Evolutionary conservation across 2,888 invertebrate species (phyloP), one percentile per base, ranked within the genome.

Genomic region (Linhomoeus sp.): DNA sequence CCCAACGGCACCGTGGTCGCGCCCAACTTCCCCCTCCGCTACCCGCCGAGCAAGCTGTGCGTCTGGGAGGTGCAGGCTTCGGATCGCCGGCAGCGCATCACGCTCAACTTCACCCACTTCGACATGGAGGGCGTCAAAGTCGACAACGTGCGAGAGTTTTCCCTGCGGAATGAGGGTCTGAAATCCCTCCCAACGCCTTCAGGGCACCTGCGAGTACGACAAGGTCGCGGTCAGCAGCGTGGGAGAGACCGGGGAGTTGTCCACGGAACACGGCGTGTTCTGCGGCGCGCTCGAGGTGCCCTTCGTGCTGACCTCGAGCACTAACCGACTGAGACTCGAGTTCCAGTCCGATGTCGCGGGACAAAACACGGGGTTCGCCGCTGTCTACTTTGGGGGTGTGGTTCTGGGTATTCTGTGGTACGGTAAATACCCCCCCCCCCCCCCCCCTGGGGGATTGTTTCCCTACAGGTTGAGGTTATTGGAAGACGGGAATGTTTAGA

Each of bases 41-140:
- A 97, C 66, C 92, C 92, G 0, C 76, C 81, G 1, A 82, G 87
- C 56, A 94, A 92, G 70, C 83, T 84, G 66, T 97, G 97, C 67
- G 77, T 90, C 7, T 97, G 97, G 97, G 90, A 94, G 72, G 88
- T 97, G 48, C 78, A 85, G 45, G 90, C 92, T 0, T 82, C 81
- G 0, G 12, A 29, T 29, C 81, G 82, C 0, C 84, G 85, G 55
- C 85, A 87, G 65, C 75, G 84, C 54, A 92, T 97, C 56, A 90
- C 90, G 0, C 73, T 97, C 40, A 92, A 92, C 71, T 94, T 94
- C 66, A 90, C 90, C 0, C 88, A 92, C 65, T 94, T 94, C 60
- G 90, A 94, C 64, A 70, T 97, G 54, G 94, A 97, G 71, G 94
- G 94, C 20, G 86, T 85, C 62, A 84, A 86, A 65, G 82, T 85